Conservation (phyloP, 2,888 invertebrate genomes). For the Proisotoma minuta region DNA sequence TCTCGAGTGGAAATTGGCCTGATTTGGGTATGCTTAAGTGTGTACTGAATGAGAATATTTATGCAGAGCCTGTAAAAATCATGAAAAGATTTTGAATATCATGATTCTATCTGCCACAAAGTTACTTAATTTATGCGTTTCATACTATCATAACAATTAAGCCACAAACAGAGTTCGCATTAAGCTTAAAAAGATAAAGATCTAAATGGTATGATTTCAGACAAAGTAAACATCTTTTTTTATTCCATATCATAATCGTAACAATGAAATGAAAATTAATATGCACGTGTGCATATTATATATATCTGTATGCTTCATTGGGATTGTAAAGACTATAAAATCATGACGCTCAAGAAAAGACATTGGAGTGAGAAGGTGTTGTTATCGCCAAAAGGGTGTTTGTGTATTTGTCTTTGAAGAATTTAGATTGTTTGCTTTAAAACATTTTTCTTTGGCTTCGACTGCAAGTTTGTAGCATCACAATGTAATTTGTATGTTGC, state of each 20-base stretch:
- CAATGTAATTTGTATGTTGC: no score
- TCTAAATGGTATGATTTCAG: neutral
- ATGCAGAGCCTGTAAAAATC: no score
- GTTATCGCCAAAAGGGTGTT: slow-evolving; percentile 12
- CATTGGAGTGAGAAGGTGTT: slow-evolving; percentile 4
- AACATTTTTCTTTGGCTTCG: neutral
- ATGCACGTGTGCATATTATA: neutral
- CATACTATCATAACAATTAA: no score
- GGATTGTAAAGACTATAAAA: neutral
- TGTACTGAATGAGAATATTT: no score
- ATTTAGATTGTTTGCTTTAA: slow-evolving; percentile 1
- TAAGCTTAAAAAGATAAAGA: no score
- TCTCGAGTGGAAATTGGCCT: neutral
- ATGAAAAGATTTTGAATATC: no score
- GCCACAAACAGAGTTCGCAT: no score
- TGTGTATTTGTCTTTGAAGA: slow-evolving; percentile 5
- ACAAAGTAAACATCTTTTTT: slow-evolving; percentile 2
- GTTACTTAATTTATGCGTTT: no score
- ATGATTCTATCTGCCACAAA: no score
- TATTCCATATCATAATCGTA: slow-evolving; percentile 2
- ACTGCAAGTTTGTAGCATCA: no score
- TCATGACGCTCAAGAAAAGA: neutral
- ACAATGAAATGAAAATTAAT: slow-evolving; percentile 2
- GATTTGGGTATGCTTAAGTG: no score
- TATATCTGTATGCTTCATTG: neutral